A percentile compares a stretch with the other conserved stretches of the same genome.
Conservation (phyloP, 1,140 invertebrate genomes). For the Probaryconus sp. region DNA sequence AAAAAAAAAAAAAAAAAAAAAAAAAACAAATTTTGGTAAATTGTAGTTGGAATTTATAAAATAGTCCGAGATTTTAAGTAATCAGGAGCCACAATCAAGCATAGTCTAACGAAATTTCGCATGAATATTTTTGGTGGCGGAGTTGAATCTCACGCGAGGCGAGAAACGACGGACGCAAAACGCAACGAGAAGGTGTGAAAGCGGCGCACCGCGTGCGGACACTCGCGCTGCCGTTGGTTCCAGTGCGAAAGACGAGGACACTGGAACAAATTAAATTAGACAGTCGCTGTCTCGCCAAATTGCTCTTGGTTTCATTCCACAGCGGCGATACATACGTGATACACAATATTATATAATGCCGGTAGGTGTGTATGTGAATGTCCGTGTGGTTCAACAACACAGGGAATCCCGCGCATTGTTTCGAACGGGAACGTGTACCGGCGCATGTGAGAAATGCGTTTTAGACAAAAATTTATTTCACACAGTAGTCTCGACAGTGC, state of each 20-base stretch:
- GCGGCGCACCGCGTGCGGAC: conserved; percentile 29
- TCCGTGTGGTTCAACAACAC: background rate
- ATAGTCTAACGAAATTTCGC: conserved; percentile 35
- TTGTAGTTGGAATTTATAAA: no score
- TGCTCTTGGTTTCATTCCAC: conserved; percentile 63
- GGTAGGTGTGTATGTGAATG: background rate
- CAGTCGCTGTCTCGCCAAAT: conserved; percentile 65
- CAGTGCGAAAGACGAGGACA: conserved; percentile 54
- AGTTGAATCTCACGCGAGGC: conserved; percentile 6
- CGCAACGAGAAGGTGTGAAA: conserved; percentile 56
- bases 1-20: no score
- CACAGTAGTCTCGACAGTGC: conserved; percentile 8
- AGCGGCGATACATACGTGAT: conserved; percentile 51
- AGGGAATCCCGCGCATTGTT: conserved; percentile 7
- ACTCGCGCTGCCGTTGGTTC: conserved; percentile 5
- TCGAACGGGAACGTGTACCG: background rate
- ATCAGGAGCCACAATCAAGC: conserved; percentile 40
- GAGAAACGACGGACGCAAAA: conserved; percentile 44
- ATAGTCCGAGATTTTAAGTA: conserved; percentile 38
- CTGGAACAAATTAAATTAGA: conserved; percentile 67
- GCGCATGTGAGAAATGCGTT: conserved; percentile 27
- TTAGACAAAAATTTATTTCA: conserved; percentile 55
- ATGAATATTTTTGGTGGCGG: conserved; percentile 39
- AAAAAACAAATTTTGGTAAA: no score
- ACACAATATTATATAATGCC: conserved; percentile 33